These are phyloP conservation scores for Tychaedon coryphoeus DNA, from an alignment of 2,113 vertebrate species.

Conservation along the genomic window DNA sequence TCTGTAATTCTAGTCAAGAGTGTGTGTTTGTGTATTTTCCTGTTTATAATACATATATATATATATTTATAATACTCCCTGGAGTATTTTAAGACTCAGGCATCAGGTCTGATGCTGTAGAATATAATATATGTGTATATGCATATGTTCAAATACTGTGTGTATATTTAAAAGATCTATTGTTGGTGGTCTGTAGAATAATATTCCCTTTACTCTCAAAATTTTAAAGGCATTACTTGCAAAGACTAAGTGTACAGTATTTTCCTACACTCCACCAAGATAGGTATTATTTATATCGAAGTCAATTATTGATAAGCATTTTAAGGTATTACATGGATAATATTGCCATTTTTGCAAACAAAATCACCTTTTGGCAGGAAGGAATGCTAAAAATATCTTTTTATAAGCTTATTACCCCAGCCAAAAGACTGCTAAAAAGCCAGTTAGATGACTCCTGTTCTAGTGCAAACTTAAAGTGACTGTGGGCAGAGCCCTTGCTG, in stretches of 20 bases:
- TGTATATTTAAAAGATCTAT: slow-evolving; percentile 75
- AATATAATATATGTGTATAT: slow-evolving; percentile 73
- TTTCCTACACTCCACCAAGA: slow-evolving; percentile 80
- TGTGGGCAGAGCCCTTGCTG: slow-evolving; percentile 30
- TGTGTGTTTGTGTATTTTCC: slow-evolving; percentile 65
- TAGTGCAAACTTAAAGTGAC: slow-evolving; percentile 37
- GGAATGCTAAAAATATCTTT: slow-evolving; percentile 41
- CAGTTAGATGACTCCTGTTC: slow-evolving; percentile 19
- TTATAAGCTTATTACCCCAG: background rate
- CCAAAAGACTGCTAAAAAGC: background rate
- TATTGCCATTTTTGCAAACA: slow-evolving; percentile 53
- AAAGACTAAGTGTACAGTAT: slow-evolving; percentile 74
- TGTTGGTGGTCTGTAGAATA: slow-evolving; percentile 73
- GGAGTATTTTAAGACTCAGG: slow-evolving; percentile 77
- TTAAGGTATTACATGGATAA: slow-evolving; percentile 38
- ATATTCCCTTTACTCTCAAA: slow-evolving; percentile 49
- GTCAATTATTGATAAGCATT: slow-evolving; percentile 58
- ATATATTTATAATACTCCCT: slow-evolving; percentile 70
- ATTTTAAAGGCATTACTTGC: slow-evolving; percentile 73
- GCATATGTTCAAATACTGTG: slow-evolving; percentile 67
- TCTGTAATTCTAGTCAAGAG: slow-evolving; percentile 31
- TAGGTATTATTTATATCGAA: slow-evolving; percentile 72
- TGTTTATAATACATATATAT: slow-evolving; percentile 71
- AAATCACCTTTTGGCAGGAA: slow-evolving; percentile 54
- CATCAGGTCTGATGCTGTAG: slow-evolving; percentile 76